These are phyloP conservation scores for Catocala nupta DNA, from an alignment of 2,888 invertebrate genomes.

Conservation along the genomic window DNA sequence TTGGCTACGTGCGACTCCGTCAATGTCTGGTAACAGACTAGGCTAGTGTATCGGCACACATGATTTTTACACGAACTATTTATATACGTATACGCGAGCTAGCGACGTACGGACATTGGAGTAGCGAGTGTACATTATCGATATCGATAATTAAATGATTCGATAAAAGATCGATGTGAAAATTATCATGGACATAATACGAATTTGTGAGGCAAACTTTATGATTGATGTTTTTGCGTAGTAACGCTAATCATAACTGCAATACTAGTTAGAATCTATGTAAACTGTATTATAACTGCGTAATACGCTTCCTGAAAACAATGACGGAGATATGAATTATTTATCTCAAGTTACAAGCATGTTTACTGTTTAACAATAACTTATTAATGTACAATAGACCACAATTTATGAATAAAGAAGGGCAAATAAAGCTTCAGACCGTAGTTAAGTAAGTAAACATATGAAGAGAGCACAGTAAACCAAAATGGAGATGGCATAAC, in stretches of 20 bases:
- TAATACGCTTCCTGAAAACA: constrained; percentile 26
- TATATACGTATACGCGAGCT: constrained; percentile 62
- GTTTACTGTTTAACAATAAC: constrained; percentile 25
- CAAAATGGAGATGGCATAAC: constrained; percentile 48
- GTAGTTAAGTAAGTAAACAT: constrained; percentile 8
- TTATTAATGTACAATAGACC: constrained; percentile 6
- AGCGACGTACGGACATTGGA: constrained; percentile 61
- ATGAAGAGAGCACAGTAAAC: constrained; percentile 34
- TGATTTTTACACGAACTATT: constrained; percentile 72
- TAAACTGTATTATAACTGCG: constrained; percentile 4
- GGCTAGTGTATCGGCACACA: constrained; percentile 62
- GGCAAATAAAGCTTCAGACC: constrained; percentile 3
- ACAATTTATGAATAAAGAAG: neutral
- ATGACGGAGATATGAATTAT: constrained; percentile 32
- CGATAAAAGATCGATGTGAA: constrained; percentile 10
- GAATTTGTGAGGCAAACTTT: neutral
- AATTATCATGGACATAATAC: constrained; percentile 8
- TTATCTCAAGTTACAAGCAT: constrained; percentile 37
- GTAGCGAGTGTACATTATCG: constrained; percentile 49
- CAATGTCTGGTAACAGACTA: constrained; percentile 52
- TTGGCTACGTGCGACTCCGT: constrained; percentile 34
- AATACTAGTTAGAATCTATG: neutral
- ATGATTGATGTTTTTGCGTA: constrained; percentile 6
- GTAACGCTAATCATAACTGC: constrained; percentile 34
- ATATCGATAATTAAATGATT: constrained; percentile 47